Conservation (phyloP, 2,888 invertebrate species). For the Lasioglossum leucozonium region DNA sequence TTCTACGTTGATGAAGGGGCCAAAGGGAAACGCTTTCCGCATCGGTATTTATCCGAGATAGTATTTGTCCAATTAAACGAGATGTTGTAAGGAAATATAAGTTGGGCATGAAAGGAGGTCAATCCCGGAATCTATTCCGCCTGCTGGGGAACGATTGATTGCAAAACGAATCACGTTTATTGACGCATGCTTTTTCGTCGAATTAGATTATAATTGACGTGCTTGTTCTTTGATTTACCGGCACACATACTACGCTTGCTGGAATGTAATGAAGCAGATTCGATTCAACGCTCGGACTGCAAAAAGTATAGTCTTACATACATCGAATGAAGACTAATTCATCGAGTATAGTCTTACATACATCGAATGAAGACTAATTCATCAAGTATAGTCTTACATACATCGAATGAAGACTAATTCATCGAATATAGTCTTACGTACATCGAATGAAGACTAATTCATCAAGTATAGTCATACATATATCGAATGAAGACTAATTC, state of each 20-base stretch:
- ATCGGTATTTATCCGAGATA: constrained; percentile 52
- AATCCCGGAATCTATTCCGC: constrained; percentile 46
- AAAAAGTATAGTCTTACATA: no score
- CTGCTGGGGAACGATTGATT: constrained; percentile 44
- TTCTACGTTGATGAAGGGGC: constrained; percentile 22
- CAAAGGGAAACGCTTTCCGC: constrained; percentile 48
- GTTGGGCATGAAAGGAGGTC: constrained; percentile 57
- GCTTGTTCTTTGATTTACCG: background rate
- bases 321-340: no score
- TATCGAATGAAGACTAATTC: no score
- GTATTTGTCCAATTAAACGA: constrained; percentile 63
- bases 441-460: no score
- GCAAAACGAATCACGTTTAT: constrained; percentile 41
- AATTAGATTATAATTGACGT: constrained; percentile 10
- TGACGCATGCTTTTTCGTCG: constrained; percentile 9
- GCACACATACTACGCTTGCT: no score
- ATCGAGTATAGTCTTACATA: no score
- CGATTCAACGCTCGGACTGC: background rate
- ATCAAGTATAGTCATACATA: no score
- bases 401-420: no score
- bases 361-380: no score
- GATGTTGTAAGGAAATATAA: constrained; percentile 63
- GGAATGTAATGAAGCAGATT: no score
- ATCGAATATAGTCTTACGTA: no score
- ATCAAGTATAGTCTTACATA: no score